Evolutionary conservation across 2,888 invertebrate species (phyloP).

Genomic region (Rhaphigaster nebulosa): DNA sequence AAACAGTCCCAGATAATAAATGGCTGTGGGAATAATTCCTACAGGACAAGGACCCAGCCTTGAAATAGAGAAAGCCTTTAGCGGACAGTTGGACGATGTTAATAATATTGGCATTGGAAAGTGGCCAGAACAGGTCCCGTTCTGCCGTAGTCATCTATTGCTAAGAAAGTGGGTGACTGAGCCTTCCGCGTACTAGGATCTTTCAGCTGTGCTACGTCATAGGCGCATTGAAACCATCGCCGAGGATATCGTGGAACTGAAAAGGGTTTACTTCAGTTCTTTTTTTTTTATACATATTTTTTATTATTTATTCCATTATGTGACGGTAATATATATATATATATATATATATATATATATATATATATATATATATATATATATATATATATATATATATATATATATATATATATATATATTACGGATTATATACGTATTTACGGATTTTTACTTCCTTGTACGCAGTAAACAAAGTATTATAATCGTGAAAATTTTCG

Average conservation of each 20-base stretch:
- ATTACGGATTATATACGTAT: no score
- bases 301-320: no score
- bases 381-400: no score
- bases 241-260: background rate
- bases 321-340: no score
- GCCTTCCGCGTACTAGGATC: background rate
- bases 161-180: background rate
- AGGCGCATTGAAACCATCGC: background rate
- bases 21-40: background rate
- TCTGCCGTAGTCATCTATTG: background rate
- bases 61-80: background rate
- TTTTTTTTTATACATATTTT: no score
- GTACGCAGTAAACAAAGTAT: no score
- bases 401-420: no score
- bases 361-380: no score
- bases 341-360: no score
- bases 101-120: slow-evolving; percentile 7
- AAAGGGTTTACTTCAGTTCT: no score
- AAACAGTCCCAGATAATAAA: background rate
- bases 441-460: no score
- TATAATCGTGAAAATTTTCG: no score
- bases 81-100: background rate
- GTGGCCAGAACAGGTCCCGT: background rate
- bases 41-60: background rate
- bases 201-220: background rate